Evolutionary conservation across 2,797 vertebrate genomes (phyloP).

Genomic region (Vultur gryphus): DNA sequence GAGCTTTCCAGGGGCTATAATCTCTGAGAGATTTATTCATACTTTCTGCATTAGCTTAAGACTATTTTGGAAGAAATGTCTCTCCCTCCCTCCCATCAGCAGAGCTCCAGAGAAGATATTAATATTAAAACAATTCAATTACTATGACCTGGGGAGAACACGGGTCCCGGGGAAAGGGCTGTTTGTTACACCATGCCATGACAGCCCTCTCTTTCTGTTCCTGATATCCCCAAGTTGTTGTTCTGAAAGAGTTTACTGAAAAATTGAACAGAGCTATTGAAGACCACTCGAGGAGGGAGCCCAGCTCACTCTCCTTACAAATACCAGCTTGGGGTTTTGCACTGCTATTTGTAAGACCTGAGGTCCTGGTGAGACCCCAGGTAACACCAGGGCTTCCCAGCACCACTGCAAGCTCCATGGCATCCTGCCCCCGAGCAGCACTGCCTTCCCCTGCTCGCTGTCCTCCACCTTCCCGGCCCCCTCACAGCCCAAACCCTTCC

Average conservation of each 20-base stretch:
- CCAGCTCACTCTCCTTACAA: not conserved
- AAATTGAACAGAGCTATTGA: not conserved
- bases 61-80: conserved; percentile 41
- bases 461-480: not conserved
- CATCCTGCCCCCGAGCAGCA: not conserved
- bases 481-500: not conserved
- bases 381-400: rapidly evolving
- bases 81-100: conserved; percentile 21
- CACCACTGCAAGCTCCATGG: rapidly evolving
- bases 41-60: conserved; percentile 58
- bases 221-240: not conserved
- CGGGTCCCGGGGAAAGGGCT: not conserved
- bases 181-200: not conserved
- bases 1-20: conserved; percentile 64
- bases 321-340: not conserved
- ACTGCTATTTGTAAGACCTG: not conserved
- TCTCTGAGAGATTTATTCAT: conserved; percentile 66
- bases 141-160: not conserved
- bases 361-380: not conserved
- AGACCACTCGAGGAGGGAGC: not conserved
- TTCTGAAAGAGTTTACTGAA: not conserved
- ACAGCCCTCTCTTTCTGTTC: not conserved
- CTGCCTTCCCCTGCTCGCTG: not conserved
- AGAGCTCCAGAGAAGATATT: conserved; percentile 23
- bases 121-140: conserved; percentile 61